Conservation (phyloP, 2,113 vertebrate genomes). For the Nothoprocta pentlandii region DNA sequence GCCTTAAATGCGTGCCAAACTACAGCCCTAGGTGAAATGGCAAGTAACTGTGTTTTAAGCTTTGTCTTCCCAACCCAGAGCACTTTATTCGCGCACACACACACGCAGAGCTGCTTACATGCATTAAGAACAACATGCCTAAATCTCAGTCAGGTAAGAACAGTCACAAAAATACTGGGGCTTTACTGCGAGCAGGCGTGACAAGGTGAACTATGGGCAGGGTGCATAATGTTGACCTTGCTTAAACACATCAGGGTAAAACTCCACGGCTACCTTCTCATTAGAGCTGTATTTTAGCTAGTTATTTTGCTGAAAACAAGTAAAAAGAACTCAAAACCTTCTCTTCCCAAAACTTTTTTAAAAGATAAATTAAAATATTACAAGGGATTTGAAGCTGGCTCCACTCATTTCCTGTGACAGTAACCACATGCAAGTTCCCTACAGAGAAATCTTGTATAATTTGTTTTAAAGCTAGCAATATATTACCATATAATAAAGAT, state of each 20-base stretch:
- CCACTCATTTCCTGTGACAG: neutral
- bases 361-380: constrained; percentile 13
- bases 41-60: neutral
- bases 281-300: neutral
- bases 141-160: constrained; percentile 13
- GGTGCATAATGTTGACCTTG: neutral
- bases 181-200: constrained; percentile 18
- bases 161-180: neutral
- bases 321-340: neutral
- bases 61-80: neutral
- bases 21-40: neutral
- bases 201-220: constrained; percentile 26
- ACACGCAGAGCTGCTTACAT: neutral
- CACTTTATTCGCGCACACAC: neutral
- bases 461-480: constrained; percentile 49
- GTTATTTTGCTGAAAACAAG: neutral
- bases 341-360: constrained; percentile 25
- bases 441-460: constrained; percentile 3
- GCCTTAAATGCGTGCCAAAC: neutral
- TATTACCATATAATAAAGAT: constrained; percentile 19
- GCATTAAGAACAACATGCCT: neutral
- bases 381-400: neutral
- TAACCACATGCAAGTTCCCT: constrained; percentile 25
- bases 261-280: constrained; percentile 39
- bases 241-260: constrained; percentile 17